Conservation (phyloP, 2,113 vertebrate species). For the Phocoena sinus region DNA sequence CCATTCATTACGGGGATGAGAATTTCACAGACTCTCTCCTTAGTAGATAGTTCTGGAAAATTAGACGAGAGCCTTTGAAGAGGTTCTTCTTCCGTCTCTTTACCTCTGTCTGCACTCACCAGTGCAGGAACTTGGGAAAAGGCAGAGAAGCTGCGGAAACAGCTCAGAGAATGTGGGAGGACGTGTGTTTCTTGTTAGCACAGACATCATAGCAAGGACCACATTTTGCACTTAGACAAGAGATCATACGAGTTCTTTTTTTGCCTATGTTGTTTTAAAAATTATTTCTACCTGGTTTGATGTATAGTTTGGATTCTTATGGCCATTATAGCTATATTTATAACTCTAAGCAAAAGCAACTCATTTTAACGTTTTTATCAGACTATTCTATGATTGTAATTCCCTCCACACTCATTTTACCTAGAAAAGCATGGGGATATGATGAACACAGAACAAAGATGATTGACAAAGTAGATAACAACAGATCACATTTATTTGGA, state of each 20-base stretch:
- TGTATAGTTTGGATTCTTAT: not conserved
- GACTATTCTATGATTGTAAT: not conserved
- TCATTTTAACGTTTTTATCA: not conserved
- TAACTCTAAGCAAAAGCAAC: not conserved
- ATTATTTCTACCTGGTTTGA: not conserved
- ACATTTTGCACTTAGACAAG: not conserved
- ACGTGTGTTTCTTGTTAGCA: not conserved
- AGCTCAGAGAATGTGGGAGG: not conserved
- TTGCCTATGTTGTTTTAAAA: not conserved
- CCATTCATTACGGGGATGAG: not conserved
- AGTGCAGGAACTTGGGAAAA: not conserved
- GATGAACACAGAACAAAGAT: not conserved
- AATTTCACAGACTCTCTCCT: not conserved
- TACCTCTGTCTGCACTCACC: fast-evolving
- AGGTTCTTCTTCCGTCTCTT: not conserved
- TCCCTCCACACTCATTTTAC: not conserved
- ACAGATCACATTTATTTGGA: not conserved
- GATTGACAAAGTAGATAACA: not conserved
- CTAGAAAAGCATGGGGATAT: not conserved
- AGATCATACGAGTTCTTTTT: not conserved
- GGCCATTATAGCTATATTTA: not conserved
- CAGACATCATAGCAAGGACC: not conserved
- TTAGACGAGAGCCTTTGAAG: not conserved
- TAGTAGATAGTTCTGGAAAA: not conserved
- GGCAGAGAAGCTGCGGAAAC: not conserved